phyloP scores from a whole-genome alignment of 2,797 vertebrate genomes.

The Halcyon smyrnensis region DNA sequence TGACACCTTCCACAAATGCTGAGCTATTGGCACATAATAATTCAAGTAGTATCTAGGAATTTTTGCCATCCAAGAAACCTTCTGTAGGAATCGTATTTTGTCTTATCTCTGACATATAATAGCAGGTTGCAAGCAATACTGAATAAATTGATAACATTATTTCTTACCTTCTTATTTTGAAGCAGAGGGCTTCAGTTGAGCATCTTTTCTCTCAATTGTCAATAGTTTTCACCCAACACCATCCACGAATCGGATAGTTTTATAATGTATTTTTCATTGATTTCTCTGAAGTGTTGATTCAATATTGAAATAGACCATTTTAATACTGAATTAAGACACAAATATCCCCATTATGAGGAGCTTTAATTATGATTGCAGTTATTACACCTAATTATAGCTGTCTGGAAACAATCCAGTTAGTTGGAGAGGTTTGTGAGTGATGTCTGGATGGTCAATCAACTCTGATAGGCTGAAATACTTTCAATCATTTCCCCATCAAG shows the following conservation, averaged over 20 bases:
- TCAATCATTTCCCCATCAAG: neutral
- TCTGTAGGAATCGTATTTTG: neutral
- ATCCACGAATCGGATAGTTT: neutral
- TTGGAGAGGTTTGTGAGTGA: neutral
- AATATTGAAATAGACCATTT: slow-evolving; percentile 3
- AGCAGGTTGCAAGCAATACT: neutral
- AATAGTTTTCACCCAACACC: neutral
- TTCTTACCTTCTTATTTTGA: slow-evolving; percentile 6
- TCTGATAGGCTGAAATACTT: neutral
- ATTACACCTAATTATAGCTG: neutral
- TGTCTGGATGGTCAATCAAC: neutral
- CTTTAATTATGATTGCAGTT: neutral
- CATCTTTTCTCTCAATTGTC: neutral
- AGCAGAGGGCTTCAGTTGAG: neutral
- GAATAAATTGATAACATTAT: neutral
- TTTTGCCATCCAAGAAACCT: slow-evolving; percentile 43
- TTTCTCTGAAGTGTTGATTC: slow-evolving; percentile 24
- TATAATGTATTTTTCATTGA: neutral
- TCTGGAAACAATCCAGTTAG: neutral
- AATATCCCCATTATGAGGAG: neutral
- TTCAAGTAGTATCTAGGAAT: slow-evolving; percentile 48
- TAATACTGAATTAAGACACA: slow-evolving; percentile 7
- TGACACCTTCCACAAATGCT: slow-evolving; percentile 27
- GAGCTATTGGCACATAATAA: slow-evolving; percentile 30
- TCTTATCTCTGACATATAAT: neutral